Base-by-base conservation (phyloP, 2,797 vertebrate species). In the Gadopsis bispinosus region DNA sequence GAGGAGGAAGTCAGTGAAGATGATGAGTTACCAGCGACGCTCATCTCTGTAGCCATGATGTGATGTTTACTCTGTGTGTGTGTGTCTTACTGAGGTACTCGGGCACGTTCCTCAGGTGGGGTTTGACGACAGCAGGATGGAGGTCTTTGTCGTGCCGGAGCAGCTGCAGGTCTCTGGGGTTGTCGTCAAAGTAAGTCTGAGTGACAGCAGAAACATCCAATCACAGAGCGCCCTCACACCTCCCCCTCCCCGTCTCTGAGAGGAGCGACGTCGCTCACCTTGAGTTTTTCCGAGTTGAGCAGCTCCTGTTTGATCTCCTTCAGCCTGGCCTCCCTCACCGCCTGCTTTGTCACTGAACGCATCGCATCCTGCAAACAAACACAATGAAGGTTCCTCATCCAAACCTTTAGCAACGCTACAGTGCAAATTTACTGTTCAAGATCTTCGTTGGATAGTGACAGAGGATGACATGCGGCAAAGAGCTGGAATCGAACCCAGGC, bases 291-390 rank as follows among this genome's bases (percentile, higher is more conserved):
- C 0, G 97, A 99, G 69, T 97, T 98, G 7, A 99, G 95, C 63
- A 99, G 94, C 87, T 99, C 97, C 41, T 96, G 96, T 75, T 98
- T 98, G 89, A 99, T 97, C 93, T 99, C 98, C 67, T 97, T 97
- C 81, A 99, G 90, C 43, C 97, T 88, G 0, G 97, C 98, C 79
- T 98, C 97, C 47, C 92, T 96, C 69, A 98, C 96, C 0, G 96
- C 95, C 91, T 99, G 97, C 89, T 98, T 99, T 0, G 98, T 98
- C 80, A 99, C 97, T 0, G 97, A 96, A 9, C 97, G 95, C 97
- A 99, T 98, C 43, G 97, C 98, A 0, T 99, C 97, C 97, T 98
- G 22, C 4, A 56, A 0, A 53, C 54, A 74, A 43, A 74, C 22
- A 14, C 7, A 19, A 47, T 0, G 16, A 20, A 4, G 14, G 7